Percentiles rank a stretch among this genome's conserved stretches.
Conservation (phyloP, 2,797 vertebrate species). For the Tenualosa ilisha region DNA sequence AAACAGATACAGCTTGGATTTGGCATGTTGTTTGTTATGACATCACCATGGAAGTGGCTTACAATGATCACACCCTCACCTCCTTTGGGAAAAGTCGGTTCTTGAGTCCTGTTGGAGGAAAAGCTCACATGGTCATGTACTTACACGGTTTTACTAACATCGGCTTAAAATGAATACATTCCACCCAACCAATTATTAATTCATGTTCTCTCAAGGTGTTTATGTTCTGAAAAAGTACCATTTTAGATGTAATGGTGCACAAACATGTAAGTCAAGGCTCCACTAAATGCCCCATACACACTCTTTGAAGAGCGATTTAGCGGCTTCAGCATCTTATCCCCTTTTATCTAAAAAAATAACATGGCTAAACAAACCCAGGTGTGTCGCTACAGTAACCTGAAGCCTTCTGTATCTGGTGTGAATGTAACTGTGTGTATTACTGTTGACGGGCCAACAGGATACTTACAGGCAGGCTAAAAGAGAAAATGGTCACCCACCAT, state of each 20-base stretch:
- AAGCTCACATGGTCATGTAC: neutral
- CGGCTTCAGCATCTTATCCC: neutral
- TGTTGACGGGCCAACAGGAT: neutral
- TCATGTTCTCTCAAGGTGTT: neutral
- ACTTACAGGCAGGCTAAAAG: neutral
- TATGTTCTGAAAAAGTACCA: neutral
- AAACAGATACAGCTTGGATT: neutral
- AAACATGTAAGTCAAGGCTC: neutral
- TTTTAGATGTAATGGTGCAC: neutral
- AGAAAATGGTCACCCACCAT: neutral
- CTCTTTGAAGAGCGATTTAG: neutral
- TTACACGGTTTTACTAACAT: neutral
- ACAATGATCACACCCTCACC: neutral
- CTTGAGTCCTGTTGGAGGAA: neutral
- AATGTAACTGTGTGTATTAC: neutral
- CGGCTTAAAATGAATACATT: neutral
- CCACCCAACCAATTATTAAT: neutral
- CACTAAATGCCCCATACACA: neutral
- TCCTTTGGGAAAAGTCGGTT: neutral
- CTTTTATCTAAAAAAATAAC: neutral
- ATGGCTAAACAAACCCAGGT: neutral
- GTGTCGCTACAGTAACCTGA: neutral
- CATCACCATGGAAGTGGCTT: neutral
- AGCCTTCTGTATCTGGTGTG: neutral
- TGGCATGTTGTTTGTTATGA: neutral